Conservation (phyloP, 35 echinoderm and acorn worm genomes). For the Amphiura filiformis region DNA sequence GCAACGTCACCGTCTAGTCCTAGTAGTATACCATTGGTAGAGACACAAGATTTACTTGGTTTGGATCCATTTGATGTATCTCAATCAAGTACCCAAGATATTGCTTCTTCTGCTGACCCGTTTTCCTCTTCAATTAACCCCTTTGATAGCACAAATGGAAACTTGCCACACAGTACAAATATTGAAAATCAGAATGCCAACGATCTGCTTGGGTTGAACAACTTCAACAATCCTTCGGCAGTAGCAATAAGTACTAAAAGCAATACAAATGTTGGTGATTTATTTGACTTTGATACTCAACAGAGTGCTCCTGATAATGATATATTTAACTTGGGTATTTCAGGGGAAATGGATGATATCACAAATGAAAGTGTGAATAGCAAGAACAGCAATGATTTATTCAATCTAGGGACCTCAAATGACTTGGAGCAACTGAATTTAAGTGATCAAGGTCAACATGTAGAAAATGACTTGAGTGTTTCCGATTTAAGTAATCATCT, state of each 20-base stretch:
- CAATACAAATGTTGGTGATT: neutral
- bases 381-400: neutral
- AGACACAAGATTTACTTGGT: slow-evolving; percentile 34
- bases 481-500: neutral
- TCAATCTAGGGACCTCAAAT: neutral
- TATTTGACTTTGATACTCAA: neutral
- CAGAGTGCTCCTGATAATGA: neutral
- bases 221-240: too few species aligned
- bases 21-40: neutral
- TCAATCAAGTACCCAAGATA: neutral
- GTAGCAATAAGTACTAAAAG: neutral
- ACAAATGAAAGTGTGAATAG: neutral
- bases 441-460: neutral
- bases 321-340: too few species aligned
- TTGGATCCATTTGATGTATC: slow-evolving; percentile 52
- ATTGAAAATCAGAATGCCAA: neutral
- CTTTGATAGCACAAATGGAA: neutral
- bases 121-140: neutral
- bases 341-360: too few species aligned
- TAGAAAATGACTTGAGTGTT: neutral
- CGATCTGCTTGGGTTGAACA: neutral
- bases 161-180: slow-evolving; percentile 1
- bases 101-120: too few species aligned
- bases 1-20: slow-evolving; percentile 19
- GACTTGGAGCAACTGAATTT: too few species aligned